These are phyloP conservation scores for Sus scrofa DNA, from an alignment of 2,113 vertebrate genomes.

Conservation along the genomic window DNA sequence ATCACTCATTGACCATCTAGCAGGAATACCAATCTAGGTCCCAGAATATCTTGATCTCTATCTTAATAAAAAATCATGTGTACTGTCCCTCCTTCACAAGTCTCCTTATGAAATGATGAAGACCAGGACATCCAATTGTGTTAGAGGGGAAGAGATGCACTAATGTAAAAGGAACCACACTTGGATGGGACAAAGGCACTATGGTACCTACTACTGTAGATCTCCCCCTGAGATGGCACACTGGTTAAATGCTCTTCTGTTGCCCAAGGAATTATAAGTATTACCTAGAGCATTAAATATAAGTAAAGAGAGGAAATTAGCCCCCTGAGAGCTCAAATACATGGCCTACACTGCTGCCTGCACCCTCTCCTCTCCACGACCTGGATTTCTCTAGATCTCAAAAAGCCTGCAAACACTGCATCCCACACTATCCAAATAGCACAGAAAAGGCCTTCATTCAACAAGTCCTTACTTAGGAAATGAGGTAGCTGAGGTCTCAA, in stretches of 20 bases:
- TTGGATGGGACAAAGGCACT: neutral
- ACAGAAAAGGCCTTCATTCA: neutral
- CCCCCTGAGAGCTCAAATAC: neutral
- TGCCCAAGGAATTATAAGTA: neutral
- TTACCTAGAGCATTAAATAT: neutral
- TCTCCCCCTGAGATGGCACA: neutral
- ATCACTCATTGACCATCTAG: neutral
- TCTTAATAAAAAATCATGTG: neutral
- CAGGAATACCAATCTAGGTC: neutral
- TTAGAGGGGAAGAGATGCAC: neutral
- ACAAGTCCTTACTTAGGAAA: neutral
- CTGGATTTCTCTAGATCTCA: neutral
- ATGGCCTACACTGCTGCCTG: neutral
- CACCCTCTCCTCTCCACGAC: neutral
- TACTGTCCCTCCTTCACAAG: neutral
- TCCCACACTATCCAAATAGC: neutral
- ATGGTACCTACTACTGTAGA: neutral
- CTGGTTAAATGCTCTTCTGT: neutral
- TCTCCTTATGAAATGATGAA: neutral
- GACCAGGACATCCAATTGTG: neutral
- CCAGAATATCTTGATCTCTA: neutral
- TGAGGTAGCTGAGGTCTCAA: neutral
- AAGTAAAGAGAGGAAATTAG: constrained; percentile 3
- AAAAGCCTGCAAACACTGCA: neutral
- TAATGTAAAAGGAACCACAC: neutral